Percentiles rank a stretch among this genome's conserved stretches.
Conservation (phyloP, 1,140 invertebrate species). For the Heterodera schachtii region DNA sequence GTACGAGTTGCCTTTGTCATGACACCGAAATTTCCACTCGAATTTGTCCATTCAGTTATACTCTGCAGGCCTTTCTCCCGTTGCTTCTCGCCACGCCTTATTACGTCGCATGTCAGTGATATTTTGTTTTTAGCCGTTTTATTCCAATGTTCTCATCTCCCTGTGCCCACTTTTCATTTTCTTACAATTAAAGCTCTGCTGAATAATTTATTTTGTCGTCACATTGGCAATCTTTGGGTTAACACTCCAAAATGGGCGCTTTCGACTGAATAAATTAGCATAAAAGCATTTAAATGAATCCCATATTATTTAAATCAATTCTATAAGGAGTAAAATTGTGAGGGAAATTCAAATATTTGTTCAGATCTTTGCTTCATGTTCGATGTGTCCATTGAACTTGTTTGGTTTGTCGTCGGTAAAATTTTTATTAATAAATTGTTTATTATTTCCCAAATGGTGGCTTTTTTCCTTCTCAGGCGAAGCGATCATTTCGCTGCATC, state of each 20-base stretch:
- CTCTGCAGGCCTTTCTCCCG: slow-evolving; percentile 54
- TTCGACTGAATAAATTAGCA: neutral
- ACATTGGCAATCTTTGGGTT: no score
- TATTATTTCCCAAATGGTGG: no score
- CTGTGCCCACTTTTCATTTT: no score
- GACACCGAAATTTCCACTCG: no score
- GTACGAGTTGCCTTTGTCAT: no score
- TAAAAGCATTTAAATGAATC: neutral
- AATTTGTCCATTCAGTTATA: slow-evolving; percentile 15
- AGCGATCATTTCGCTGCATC: slow-evolving; percentile 47
- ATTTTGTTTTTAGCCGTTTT: no score
- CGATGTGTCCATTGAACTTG: slow-evolving; percentile 50
- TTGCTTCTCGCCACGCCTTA: slow-evolving; percentile 57
- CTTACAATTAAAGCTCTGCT: no score
- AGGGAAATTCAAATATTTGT: slow-evolving; percentile 5
- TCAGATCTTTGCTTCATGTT: slow-evolving; percentile 62
- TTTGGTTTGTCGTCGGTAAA: slow-evolving; percentile 53
- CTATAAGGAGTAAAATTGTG: neutral
- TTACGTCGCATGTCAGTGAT: slow-evolving; percentile 57
- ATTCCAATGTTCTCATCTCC: no score
- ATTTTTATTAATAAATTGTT: neutral
- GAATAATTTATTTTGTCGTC: no score
- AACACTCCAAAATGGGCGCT: neutral
- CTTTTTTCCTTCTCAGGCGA: neutral
- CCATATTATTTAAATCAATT: neutral